Base-by-base conservation (phyloP, 2,113 vertebrate genomes). In the Emydura subglobosa region DNA sequence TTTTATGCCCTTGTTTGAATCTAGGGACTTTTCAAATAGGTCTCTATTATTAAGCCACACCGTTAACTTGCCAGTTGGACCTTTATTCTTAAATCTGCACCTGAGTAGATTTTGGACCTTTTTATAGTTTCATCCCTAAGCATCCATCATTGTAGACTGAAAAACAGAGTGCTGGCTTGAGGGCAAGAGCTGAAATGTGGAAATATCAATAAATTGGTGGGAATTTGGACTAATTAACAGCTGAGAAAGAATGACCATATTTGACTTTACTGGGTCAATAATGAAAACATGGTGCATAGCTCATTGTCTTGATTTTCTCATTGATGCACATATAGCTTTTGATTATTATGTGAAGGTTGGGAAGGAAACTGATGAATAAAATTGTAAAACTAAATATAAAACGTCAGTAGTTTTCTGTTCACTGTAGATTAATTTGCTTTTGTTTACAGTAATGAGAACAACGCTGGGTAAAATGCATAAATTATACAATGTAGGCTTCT, bases 131-230 rank as follows among this genome's bases (percentile, higher is more conserved):
- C 31, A 8, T 1, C 12, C 29, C 78, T 39, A 84, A 55, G 50
- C 0, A 3, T 55, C 54, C 53, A 14, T 42, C 1, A 51, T 89
- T 59, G 3, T 4, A 47, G 34, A 4, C 2, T 25, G 74, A 74
- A 82, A 0, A 55, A 6, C 4, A 9, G 3, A 9, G 1, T 47
- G 1, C 0, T 2, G 0, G 3, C 68, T 88, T 1, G 1, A 72
- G 9, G 1, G 5, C 13, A 86, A 72, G 16, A 49, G 16, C 3
- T 85, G 44, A 82, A 39, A 84, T 12, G 6, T 8, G 53, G 8
- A 34, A 88, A 31, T 83, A 84, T 54, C 39, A 80, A 3, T 12
- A 88, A 61, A 22, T 83, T 74, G 79, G 17, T 83, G 9, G 5
- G 86, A 88, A 19, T 25, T n/a, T 87, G 22, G 34, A 80, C 3